Conservation (phyloP, 2,113 vertebrate genomes). For the Heptranchias perlo region DNA sequence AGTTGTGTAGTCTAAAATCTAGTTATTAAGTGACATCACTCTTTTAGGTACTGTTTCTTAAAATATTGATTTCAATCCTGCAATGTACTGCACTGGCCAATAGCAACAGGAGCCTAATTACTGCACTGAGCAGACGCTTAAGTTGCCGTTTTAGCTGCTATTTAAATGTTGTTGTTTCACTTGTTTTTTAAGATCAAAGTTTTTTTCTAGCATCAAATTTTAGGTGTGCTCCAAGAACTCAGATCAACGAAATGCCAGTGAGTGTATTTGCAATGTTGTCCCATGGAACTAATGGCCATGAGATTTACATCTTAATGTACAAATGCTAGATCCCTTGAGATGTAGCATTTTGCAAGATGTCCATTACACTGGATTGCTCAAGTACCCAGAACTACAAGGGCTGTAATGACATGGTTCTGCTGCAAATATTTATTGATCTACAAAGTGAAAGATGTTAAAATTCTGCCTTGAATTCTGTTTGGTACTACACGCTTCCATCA, state of each 20-base stretch:
- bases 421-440: slow-evolving; percentile 23
- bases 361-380: not conserved
- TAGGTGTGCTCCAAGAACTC: not conserved
- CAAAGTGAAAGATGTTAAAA: slow-evolving; percentile 5
- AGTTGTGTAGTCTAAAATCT: no score
- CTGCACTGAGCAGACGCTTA: not conserved
- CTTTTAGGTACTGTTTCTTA: not conserved
- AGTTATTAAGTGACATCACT: not conserved
- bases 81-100: not conserved
- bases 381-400: not conserved
- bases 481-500: not conserved
- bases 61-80: not conserved
- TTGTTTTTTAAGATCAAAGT: not conserved
- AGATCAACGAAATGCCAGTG: not conserved
- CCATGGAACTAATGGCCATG: not conserved
- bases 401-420: not conserved
- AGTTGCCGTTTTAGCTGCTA: not conserved
- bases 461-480: slow-evolving; percentile 22
- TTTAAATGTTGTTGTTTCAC: not conserved
- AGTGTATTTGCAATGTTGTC: not conserved
- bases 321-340: not conserved
- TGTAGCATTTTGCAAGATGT: not conserved
- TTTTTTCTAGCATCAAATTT: not conserved
- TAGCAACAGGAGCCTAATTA: not conserved
- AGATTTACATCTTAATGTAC: not conserved